Base-by-base conservation (phyloP, 2,888 invertebrate genomes). In the Eueremaeus valkanovi region DNA sequence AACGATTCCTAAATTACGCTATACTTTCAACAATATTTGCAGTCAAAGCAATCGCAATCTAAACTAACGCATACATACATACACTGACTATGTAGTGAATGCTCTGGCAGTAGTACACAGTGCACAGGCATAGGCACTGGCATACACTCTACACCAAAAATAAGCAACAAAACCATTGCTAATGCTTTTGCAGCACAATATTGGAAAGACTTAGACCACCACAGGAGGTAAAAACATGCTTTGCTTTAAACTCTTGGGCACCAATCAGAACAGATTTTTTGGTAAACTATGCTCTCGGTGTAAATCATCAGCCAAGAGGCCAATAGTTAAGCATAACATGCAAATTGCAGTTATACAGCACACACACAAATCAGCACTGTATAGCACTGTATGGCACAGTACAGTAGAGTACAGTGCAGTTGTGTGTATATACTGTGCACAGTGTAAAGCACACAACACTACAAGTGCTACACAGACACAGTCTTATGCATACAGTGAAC, bases 1-100 rank as follows among this genome's bases (percentile, higher is more conserved):
- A 55, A 55, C 55, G 55, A 55, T 55, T 55, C 55, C 55, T 55
- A 55, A 55, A 55, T 55, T 55, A 55, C 55, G 55, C 55, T 55
- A 55, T 55, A 55, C 21, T 55, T 55, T 55, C 55, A 55, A 55
- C 55, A 55, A 55, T 55, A 27, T 55, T 11, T 55, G 24, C 55
- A 55, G 24, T 27, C 11, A n/a, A n/a, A n/a, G n/a, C n/a, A n/a
- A n/a, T n/a, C n/a, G n/a, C n/a, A n/a, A n/a, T n/a, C n/a, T n/a
- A n/a, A n/a, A n/a, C n/a, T n/a, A n/a, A n/a, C n/a, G n/a, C n/a
- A n/a, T n/a, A n/a, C n/a, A n/a, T n/a, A 55, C 9, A 27, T 55
- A 27, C 55, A 27, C 55, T 55, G 13, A 55, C 11, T 55, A 24
- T 11, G n/a, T 3, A 8, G 16, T 21, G 6, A 51, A 51, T 51